Conservation (phyloP, 1,140 invertebrate species). For the Drosophila navojoa region DNA sequence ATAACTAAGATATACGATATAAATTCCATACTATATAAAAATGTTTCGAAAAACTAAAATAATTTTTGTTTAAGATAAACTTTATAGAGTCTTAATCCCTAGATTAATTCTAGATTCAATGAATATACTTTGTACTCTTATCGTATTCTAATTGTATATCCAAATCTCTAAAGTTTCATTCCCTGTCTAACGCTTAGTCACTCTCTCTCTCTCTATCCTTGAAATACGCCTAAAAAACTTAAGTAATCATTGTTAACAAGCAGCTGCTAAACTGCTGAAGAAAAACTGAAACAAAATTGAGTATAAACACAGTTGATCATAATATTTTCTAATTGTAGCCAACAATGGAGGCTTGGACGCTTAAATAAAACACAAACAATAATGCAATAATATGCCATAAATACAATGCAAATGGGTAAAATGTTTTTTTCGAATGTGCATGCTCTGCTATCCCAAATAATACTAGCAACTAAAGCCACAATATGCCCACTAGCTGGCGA, state of each 20-base stretch:
- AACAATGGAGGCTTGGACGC: conserved; percentile 84
- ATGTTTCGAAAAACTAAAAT: too few relatives aligned
- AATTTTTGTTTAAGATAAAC: too few relatives aligned
- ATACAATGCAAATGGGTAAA: conserved; percentile 79
- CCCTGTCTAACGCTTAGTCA: conserved; percentile 10
- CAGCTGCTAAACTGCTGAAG: conserved; percentile 23
- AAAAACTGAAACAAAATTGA: too few relatives aligned
- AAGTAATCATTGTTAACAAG: conserved; percentile 22
- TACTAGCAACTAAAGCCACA: conserved; percentile 2
- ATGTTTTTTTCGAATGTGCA: conserved; percentile 78
- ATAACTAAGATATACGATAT: too few relatives aligned
- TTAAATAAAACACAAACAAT: conserved; percentile 83
- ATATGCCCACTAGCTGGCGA: conserved; percentile 4
- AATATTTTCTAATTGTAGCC: conserved; percentile 83
- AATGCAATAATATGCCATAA: conserved; percentile 64
- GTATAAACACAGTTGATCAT: conserved; percentile 62
- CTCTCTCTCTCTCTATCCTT: not conserved
- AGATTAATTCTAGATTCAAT: too few relatives aligned
- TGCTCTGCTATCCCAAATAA: conserved; percentile 48
- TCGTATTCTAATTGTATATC: too few relatives aligned
- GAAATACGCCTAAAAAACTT: not conserved
- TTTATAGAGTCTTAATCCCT: too few relatives aligned
- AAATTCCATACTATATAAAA: too few relatives aligned
- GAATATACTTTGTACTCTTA: too few relatives aligned
- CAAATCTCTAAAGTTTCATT: conserved; percentile 33